Percentiles rank a stretch among this genome's conserved stretches.
Evolutionary conservation across 2,797 vertebrate genomes (phyloP).

Genomic region (Delichon dasypus): DNA sequence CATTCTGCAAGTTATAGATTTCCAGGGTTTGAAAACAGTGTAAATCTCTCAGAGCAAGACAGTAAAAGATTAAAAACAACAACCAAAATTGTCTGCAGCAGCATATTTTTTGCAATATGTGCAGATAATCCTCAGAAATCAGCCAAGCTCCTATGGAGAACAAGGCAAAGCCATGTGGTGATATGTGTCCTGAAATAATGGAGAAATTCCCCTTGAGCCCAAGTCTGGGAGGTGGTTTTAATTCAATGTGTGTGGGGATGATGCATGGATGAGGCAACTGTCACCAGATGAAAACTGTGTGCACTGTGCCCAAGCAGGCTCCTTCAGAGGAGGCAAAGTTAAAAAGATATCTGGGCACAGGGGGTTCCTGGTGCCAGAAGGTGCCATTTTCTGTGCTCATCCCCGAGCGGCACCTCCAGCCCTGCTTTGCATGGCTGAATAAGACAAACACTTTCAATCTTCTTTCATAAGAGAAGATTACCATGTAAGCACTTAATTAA

Average conservation of each 20-base stretch:
- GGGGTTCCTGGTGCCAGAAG: background rate
- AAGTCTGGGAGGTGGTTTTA: background rate
- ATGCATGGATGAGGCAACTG: background rate
- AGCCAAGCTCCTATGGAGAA: background rate
- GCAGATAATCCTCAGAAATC: background rate
- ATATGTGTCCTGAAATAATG: background rate
- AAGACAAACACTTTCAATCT: slow-evolving; percentile 16
- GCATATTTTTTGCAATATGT: background rate
- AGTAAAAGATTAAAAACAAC: background rate
- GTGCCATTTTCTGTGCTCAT: background rate
- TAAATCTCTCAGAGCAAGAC: background rate
- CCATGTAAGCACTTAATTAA: slow-evolving; percentile 44
- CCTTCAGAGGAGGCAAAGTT: background rate
- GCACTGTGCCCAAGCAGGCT: background rate
- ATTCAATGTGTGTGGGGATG: background rate
- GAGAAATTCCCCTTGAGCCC: rapidly evolving
- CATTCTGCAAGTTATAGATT: background rate
- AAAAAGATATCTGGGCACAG: background rate
- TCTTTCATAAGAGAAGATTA: slow-evolving; percentile 60
- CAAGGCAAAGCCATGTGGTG: background rate
- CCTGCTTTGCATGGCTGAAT: background rate
- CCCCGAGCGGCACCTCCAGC: background rate
- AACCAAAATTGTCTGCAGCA: background rate
- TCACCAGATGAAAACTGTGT: background rate
- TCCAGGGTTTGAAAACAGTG: background rate